A percentile compares a stretch with the other conserved stretches of the same genome.
phyloP scores from a whole-genome alignment of 2,888 invertebrate species.

The Cephus rjabovi region DNA sequence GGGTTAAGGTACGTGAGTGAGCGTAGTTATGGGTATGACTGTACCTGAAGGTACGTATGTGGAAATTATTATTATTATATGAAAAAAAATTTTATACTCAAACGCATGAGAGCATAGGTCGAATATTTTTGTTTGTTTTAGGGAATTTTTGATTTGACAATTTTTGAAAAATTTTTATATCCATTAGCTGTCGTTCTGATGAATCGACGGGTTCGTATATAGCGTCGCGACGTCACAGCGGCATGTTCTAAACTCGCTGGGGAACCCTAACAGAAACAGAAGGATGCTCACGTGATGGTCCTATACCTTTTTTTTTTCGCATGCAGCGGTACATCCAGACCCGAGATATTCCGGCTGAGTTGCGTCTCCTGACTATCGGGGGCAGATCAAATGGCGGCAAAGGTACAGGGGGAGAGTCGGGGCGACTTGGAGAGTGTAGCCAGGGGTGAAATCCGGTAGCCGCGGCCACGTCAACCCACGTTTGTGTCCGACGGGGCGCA shows the following conservation, averaged over 20 bases:
- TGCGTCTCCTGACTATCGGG: constrained; percentile 55
- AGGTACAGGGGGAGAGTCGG: constrained; percentile 26
- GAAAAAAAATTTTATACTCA: too few species aligned
- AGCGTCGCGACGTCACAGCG: constrained; percentile 14
- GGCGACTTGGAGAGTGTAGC: constrained; percentile 54
- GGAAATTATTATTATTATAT: too few species aligned
- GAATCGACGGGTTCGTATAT: constrained; percentile 19
- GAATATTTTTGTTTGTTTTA: too few species aligned
- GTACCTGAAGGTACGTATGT: too few species aligned
- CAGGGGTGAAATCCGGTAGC: constrained; percentile 66
- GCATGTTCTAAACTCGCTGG: constrained; percentile 35
- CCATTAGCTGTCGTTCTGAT: constrained; percentile 16
- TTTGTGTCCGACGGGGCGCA: constrained; percentile 56
- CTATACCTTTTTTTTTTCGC: constrained; percentile 31
- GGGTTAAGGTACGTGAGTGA: constrained; percentile 10
- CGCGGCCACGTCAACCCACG: constrained; percentile 58
- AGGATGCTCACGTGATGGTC: constrained; percentile 25
- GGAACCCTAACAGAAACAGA: constrained; percentile 39
- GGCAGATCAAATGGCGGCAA: constrained; percentile 57
- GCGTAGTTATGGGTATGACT: too few species aligned
- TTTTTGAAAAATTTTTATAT: too few species aligned
- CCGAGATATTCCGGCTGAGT: constrained; percentile 61
- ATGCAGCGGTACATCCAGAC: constrained; percentile 24
- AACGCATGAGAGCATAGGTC: too few species aligned
- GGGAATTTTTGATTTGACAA: too few species aligned